Evolutionary conservation across 2,888 invertebrate genomes (phyloP).

Genomic region (Entomobrya proxima): DNA sequence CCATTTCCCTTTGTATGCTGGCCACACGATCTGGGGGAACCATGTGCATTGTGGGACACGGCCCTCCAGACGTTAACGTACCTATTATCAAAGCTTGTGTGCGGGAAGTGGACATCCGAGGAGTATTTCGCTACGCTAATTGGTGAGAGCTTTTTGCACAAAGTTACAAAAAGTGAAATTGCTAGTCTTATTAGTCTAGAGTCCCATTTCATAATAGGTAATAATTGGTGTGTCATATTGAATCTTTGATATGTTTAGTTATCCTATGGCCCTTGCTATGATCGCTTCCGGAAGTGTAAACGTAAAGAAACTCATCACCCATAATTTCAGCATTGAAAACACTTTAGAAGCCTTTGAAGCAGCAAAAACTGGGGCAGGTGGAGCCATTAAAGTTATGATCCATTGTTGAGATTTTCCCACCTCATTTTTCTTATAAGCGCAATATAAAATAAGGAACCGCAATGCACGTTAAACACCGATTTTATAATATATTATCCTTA

Average conservation of each 20-base stretch:
- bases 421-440: neutral
- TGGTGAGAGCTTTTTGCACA: too few species aligned
- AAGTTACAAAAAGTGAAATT: too few species aligned
- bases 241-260: conserved; percentile 82
- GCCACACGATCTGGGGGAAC: conserved; percentile 91
- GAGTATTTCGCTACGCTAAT: conserved; percentile 95
- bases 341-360: conserved; percentile 90
- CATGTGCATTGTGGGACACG: conserved; percentile 92
- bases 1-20: conserved; percentile 87
- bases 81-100: conserved; percentile 89
- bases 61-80: conserved; percentile 86
- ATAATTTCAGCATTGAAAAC: conserved; percentile 87
- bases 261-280: conserved; percentile 86
- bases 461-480: too few species aligned
- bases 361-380: conserved; percentile 84
- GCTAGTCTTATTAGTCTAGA: neutral
- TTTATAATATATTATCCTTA: too few species aligned
- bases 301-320: conserved; percentile 90
- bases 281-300: conserved; percentile 87
- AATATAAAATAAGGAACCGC: neutral
- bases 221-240: too few species aligned
- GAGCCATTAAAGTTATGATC: conserved; percentile 92
- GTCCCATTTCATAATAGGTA: neutral
- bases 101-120: conserved; percentile 93
- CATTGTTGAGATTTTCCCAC: conserved; percentile 77